Evolutionary conservation across 2,113 vertebrate species (phyloP).

Genomic region (Pedetes capensis): DNA sequence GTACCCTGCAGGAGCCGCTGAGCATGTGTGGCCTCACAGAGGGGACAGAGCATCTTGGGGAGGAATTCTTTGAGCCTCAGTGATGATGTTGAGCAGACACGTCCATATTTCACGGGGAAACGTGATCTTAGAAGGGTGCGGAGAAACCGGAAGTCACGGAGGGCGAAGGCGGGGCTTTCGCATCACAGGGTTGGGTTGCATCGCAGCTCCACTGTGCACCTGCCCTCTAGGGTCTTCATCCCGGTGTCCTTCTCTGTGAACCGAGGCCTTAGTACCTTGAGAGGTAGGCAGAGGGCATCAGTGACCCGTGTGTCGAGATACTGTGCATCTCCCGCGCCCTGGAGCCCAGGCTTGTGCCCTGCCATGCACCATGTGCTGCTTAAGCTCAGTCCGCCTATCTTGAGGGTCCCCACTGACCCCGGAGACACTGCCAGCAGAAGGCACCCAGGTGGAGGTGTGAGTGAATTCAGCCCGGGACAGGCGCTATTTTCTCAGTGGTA

Average conservation of each 20-base stretch:
- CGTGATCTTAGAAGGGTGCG: not conserved
- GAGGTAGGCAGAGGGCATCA: too few species aligned
- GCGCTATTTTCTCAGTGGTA: too few species aligned
- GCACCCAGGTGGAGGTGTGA: too few species aligned
- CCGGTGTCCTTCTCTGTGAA: not conserved
- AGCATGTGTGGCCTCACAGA: not conserved
- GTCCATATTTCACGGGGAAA: not conserved
- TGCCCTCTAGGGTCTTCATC: not conserved
- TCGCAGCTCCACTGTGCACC: not conserved
- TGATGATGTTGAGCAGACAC: not conserved
- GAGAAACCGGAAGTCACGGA: not conserved
- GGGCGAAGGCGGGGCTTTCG: too few species aligned
- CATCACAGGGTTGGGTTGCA: too few species aligned
- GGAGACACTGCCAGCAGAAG: too few species aligned
- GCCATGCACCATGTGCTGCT: fast-evolving
- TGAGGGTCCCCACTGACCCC: not conserved
- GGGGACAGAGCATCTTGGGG: not conserved
- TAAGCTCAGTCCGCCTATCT: fast-evolving
- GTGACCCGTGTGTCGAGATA: too few species aligned
- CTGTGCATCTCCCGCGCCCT: not conserved
- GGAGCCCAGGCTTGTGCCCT: fast-evolving
- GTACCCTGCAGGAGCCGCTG: not conserved
- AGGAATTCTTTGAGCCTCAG: not conserved
- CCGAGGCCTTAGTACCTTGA: fast-evolving
- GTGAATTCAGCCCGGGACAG: too few species aligned